Evolutionary conservation across 2,113 vertebrate genomes (phyloP).

Genomic region (Chaetorhynchus papuensis): DNA sequence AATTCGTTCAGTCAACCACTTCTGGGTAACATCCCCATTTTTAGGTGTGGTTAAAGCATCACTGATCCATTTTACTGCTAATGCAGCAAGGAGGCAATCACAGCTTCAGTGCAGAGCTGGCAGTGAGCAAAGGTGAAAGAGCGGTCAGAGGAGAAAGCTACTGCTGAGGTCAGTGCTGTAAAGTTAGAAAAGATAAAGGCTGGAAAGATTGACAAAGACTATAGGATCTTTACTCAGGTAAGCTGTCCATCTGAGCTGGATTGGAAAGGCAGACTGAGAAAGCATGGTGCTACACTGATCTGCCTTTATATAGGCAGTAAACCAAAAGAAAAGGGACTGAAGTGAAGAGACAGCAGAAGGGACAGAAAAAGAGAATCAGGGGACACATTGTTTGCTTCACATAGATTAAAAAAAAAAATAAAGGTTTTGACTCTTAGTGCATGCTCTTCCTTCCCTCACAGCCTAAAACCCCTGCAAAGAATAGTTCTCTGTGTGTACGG

Average conservation of each 20-base stretch:
- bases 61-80: conserved; percentile 25
- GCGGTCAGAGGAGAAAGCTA: neutral
- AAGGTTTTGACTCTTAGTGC: neutral
- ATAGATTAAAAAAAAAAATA: neutral
- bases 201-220: neutral
- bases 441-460: neutral
- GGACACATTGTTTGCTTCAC: neutral
- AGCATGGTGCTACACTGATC: neutral
- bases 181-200: neutral
- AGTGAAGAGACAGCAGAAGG: neutral
- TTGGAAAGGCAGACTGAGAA: neutral
- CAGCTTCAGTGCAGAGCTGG: neutral
- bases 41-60: neutral
- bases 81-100: neutral
- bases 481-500: neutral
- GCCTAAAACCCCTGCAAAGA: neutral
- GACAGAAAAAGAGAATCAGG: neutral
- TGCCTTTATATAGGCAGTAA: neutral
- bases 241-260: neutral
- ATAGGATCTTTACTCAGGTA: neutral
- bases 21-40: neutral
- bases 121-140: conserved; percentile 6
- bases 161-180: neutral
- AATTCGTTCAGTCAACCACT: neutral
- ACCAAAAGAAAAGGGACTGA: neutral